Evolutionary conservation across 1,140 invertebrate species (phyloP).

Genomic region (Mylabris phalerata): DNA sequence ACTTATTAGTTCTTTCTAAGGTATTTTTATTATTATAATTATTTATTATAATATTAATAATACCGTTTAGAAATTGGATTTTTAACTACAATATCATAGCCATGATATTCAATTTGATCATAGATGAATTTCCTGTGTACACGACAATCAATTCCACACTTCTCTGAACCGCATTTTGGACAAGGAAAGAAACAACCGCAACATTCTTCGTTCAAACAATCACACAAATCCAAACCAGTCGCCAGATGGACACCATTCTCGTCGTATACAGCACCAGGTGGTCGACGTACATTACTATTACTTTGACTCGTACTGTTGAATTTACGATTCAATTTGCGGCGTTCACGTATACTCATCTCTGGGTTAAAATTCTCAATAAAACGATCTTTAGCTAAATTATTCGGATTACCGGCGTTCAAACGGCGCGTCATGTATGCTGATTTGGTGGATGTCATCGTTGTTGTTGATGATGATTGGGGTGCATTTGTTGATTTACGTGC

Average conservation of each 20-base stretch:
- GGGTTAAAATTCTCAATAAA: slow-evolving; percentile 39
- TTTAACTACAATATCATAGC: slow-evolving; percentile 35
- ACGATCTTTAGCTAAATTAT: slow-evolving; percentile 5
- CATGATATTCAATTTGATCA: slow-evolving; percentile 39
- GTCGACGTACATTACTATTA: slow-evolving; percentile 15
- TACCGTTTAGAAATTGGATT: slow-evolving; percentile 30
- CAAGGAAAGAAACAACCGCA: slow-evolving; percentile 76
- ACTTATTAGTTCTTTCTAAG: too few species aligned
- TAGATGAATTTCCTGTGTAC: slow-evolving; percentile 37
- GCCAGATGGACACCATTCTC: slow-evolving; percentile 36
- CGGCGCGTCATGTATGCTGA: slow-evolving; percentile 22
- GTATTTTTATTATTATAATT: too few species aligned
- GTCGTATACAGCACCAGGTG: slow-evolving; percentile 35
- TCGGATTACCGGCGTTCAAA: slow-evolving; percentile 18
- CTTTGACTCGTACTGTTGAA: slow-evolving; percentile 21
- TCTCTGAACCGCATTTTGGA: slow-evolving; percentile 52
- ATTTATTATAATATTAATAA: too few species aligned
- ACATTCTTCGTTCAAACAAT: slow-evolving; percentile 65
- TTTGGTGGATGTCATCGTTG: slow-evolving; percentile 13
- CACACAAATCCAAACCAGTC: slow-evolving; percentile 64
- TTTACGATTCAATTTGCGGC: slow-evolving; percentile 34
- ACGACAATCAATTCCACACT: slow-evolving; percentile 39
- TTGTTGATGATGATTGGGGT: not conserved
- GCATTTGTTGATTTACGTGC: slow-evolving; percentile 25
- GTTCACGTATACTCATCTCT: slow-evolving; percentile 35